Evolutionary conservation across 2,797 vertebrate genomes (phyloP).

Genomic region (Gila robusta): DNA sequence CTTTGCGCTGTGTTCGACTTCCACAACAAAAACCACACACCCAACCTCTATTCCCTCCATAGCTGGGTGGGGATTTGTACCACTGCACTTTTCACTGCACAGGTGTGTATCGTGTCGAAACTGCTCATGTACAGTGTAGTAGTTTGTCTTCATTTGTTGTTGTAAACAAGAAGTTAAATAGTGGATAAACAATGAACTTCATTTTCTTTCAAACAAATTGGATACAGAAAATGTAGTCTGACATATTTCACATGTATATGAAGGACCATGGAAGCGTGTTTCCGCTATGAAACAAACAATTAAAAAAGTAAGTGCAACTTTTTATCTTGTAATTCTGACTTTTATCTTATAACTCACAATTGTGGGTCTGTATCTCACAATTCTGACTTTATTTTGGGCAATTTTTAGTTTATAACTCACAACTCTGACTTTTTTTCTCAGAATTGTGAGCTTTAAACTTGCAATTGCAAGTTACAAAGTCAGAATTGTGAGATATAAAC

Average conservation of each 20-base stretch:
- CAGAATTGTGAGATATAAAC: not conserved
- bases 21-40: conserved; percentile 72
- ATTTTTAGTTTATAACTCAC: not conserved
- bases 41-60: conserved; percentile 92
- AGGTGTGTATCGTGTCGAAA: conserved; percentile 75
- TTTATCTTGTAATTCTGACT: not conserved
- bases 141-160: not conserved
- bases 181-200: not conserved
- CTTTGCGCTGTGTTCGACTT: conserved; percentile 86
- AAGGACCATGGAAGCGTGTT: not conserved
- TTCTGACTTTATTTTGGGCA: not conserved
- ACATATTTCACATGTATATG: not conserved
- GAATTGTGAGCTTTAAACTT: not conserved
- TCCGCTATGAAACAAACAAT: not conserved
- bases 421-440: not conserved
- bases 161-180: not conserved
- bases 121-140: not conserved
- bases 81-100: conserved; percentile 82
- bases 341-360: not conserved
- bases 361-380: not conserved
- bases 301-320: not conserved
- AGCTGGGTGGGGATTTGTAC: conserved; percentile 91
- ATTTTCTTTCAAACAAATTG: not conserved
- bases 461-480: not conserved
- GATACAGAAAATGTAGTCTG: not conserved